These are phyloP conservation scores for Phoebastria nigripes DNA, from an alignment of 2,797 vertebrate species.

Conservation along the genomic window DNA sequence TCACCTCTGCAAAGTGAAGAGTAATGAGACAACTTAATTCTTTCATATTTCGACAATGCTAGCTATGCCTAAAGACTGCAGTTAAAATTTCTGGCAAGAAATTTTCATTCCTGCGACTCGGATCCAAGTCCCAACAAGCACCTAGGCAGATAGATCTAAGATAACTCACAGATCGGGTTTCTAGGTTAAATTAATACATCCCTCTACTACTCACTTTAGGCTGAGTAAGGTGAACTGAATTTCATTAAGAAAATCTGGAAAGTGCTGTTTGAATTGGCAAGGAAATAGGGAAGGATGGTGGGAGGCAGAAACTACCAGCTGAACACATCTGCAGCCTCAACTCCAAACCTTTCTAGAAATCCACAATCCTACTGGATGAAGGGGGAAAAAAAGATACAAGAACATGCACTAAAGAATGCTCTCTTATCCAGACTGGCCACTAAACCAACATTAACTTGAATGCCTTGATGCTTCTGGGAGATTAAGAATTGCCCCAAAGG, in stretches of 20 bases:
- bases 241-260: conserved; percentile 58
- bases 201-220: background rate
- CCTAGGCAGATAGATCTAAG: conserved; percentile 5
- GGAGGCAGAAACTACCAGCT: background rate
- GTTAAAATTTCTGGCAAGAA: conserved; percentile 26
- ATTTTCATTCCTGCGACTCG: background rate
- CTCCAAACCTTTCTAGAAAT: background rate
- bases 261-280: conserved; percentile 38
- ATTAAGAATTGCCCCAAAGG: conserved; percentile 10
- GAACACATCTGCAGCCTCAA: conserved; percentile 10
- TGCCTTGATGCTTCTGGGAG: conserved; percentile 27
- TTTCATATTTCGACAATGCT: background rate
- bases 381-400: background rate
- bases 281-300: background rate
- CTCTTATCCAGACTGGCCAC: background rate
- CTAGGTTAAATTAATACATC: conserved; percentile 35
- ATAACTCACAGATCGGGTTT: conserved; percentile 44
- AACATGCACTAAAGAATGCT: background rate
- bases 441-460: conserved; percentile 14
- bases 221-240: conserved; percentile 32
- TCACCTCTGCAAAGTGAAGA: background rate
- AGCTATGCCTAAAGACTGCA: conserved; percentile 16
- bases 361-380: background rate
- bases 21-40: conserved; percentile 22
- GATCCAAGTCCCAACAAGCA: conserved; percentile 45